These are phyloP conservation scores for Aradophagus sp. DNA, from an alignment of 1,140 invertebrate species.

Conservation along the genomic window DNA sequence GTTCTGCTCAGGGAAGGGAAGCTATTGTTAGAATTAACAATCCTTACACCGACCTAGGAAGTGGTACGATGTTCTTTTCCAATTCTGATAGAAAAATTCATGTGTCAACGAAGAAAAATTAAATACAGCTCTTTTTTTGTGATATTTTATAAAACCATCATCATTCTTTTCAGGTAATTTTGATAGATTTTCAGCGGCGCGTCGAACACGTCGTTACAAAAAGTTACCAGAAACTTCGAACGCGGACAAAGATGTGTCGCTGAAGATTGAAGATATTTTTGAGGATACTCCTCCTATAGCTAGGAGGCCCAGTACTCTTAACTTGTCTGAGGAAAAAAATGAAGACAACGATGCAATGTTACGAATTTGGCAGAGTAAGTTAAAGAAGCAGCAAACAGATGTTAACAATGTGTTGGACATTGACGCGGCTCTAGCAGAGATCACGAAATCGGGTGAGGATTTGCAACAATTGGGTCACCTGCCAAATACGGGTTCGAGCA, in stretches of 20 bases:
- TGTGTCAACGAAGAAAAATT: too few species aligned
- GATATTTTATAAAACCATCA: too few species aligned
- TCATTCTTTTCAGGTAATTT: conserved; percentile 80
- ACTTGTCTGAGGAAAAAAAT: conserved; percentile 37
- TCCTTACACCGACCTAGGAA: conserved; percentile 67
- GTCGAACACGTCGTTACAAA: conserved; percentile 88
- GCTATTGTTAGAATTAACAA: conserved; percentile 47
- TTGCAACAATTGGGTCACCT: conserved; percentile 68
- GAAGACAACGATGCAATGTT: conserved; percentile 62
- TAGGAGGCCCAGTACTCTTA: conserved; percentile 65
- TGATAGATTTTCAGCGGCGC: conserved; percentile 86
- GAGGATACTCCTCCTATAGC: conserved; percentile 45
- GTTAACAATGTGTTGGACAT: conserved; percentile 57
- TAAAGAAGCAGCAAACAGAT: conserved; percentile 61
- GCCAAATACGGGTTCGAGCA: conserved; percentile 1
- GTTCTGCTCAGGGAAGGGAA: conserved; percentile 64
- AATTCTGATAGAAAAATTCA: too few species aligned
- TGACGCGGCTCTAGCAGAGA: conserved; percentile 68
- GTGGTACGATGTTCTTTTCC: conserved; percentile 63
- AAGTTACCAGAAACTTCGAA: conserved; percentile 75
- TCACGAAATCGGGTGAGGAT: conserved; percentile 71
- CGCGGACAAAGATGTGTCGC: conserved; percentile 76
- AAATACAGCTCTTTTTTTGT: too few species aligned
- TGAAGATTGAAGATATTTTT: conserved; percentile 70
- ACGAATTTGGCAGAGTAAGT: conserved; percentile 68